These are phyloP conservation scores for Sigmodon hispidus DNA, from an alignment of 2,113 vertebrate species.

Conservation along the genomic window DNA sequence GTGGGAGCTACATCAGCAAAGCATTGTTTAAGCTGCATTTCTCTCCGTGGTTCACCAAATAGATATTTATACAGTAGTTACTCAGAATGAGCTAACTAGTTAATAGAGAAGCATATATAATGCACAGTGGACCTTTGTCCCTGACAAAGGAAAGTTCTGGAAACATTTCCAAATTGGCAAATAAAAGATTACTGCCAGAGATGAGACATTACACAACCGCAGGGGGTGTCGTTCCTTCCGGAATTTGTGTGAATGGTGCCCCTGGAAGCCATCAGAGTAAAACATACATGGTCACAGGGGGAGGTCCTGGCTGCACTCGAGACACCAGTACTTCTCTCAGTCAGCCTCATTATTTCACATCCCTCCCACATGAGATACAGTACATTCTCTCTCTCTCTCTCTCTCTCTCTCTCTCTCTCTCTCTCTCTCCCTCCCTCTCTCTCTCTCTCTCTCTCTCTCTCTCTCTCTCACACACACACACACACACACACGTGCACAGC, in stretches of 20 bases:
- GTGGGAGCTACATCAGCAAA: background rate
- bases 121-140: constrained; percentile 56
- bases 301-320: background rate
- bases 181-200: constrained; percentile 50
- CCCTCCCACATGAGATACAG: background rate
- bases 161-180: constrained; percentile 65
- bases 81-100: background rate
- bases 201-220: background rate
- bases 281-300: background rate
- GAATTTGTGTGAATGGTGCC: background rate
- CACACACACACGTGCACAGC: background rate
- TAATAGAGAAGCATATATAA: constrained; percentile 25
- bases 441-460: background rate
- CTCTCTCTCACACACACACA: background rate
- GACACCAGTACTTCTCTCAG: background rate
- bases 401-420: background rate
- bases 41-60: background rate
- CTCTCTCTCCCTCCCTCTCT: background rate
- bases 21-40: background rate
- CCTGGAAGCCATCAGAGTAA: background rate
- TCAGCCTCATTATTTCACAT: background rate
- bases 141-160: constrained; percentile 33
- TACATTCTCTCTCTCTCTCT: background rate
- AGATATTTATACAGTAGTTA: constrained; percentile 31
- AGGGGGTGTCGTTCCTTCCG: background rate